A percentile compares a stretch with the other conserved stretches of the same genome.
Conservation (phyloP, 2,797 vertebrate species). For the Sebastiscus albofasciatus region DNA sequence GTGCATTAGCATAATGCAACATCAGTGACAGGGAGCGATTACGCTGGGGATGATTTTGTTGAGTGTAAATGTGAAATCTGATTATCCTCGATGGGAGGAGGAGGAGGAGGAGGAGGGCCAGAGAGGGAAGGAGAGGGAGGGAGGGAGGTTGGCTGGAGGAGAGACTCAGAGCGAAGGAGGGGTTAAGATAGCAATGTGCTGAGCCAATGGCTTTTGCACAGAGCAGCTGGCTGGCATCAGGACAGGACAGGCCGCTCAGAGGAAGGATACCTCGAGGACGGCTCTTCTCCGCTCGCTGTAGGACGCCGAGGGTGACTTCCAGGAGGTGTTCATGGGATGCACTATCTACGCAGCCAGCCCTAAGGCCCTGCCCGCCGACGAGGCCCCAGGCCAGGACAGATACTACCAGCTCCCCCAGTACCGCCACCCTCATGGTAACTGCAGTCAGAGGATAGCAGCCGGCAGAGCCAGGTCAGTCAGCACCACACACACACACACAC, state of each 20-base stretch:
- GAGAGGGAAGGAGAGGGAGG: constrained; percentile 24
- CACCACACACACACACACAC: constrained; percentile 15
- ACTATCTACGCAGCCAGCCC: constrained; percentile 84
- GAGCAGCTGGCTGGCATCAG: constrained; percentile 77
- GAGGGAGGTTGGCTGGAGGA: constrained; percentile 42
- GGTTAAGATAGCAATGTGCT: constrained; percentile 75
- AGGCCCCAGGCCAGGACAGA: constrained; percentile 73
- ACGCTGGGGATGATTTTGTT: constrained; percentile 79
- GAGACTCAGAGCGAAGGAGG: constrained; percentile 60
- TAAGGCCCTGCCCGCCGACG: constrained; percentile 81
- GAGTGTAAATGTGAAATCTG: constrained; percentile 84
- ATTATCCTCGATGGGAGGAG: constrained; percentile 73
- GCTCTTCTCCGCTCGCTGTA: constrained; percentile 55
- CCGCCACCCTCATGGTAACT: constrained; percentile 75
- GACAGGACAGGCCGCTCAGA: constrained; percentile 61
- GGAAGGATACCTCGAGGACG: constrained; percentile 65
- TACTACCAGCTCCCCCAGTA: constrained; percentile 66
- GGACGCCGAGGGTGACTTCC: constrained; percentile 66
- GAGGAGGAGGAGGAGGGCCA: constrained; percentile 55
- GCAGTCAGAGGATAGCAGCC: constrained; percentile 81
- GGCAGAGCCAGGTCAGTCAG: constrained; percentile 77
- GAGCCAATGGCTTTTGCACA: constrained; percentile 80
- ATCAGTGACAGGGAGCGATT: constrained; percentile 71
- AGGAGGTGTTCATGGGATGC: constrained; percentile 84
- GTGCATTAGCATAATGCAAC: constrained; percentile 72